Evolutionary conservation across 2,113 vertebrate genomes (phyloP).

Genomic region (Lycaon pictus): DNA sequence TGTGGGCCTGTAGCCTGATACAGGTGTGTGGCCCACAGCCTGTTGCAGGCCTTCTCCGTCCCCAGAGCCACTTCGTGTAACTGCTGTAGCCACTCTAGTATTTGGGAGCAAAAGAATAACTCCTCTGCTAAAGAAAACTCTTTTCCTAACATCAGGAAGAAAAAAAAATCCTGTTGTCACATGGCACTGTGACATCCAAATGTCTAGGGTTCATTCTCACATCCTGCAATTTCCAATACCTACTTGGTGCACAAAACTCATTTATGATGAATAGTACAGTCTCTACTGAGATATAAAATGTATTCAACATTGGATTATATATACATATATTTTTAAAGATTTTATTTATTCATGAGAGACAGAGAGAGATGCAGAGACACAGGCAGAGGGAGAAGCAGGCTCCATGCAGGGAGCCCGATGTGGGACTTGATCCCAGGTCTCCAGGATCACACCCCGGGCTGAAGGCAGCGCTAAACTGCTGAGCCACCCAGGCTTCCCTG

Average conservation of each 20-base stretch:
- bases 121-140: slow-evolving; percentile 6
- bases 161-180: neutral
- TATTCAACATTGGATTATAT: slow-evolving; percentile 1
- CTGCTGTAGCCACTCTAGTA: neutral
- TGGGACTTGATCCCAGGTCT: too few species aligned
- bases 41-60: too few species aligned
- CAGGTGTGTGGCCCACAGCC: neutral
- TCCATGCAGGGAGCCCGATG: too few species aligned
- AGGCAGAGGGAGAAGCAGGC: too few species aligned
- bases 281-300: neutral
- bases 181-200: neutral
- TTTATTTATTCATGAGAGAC: too few species aligned
- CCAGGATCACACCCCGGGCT: too few species aligned
- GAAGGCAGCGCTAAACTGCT: too few species aligned
- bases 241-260: neutral
- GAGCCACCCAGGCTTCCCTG: neutral
- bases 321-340: too few species aligned
- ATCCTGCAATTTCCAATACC: neutral
- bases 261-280: neutral
- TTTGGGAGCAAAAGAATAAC: neutral
- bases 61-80: neutral
- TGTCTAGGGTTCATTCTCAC: neutral
- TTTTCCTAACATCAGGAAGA: neutral
- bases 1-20: neutral
- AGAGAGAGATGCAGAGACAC: too few species aligned